Percentiles rank a stretch among this genome's conserved stretches.
Conservation (phyloP, 2,888 invertebrate genomes). For the Stenurella melanura region DNA sequence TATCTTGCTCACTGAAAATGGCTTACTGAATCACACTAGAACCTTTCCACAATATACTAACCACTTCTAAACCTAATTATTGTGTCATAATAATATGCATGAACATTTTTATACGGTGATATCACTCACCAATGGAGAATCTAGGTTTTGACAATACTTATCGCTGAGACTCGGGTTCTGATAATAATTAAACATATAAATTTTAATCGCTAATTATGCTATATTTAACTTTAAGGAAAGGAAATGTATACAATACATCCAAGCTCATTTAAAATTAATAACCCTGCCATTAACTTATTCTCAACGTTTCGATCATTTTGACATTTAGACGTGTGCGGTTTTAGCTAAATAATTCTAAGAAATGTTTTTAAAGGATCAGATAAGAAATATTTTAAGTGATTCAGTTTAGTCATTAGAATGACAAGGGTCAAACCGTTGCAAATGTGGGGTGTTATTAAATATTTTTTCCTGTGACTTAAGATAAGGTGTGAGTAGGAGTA, state of each 20-base stretch:
- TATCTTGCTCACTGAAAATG: no score
- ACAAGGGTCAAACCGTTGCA: slow-evolving; percentile 27
- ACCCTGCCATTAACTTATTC: slow-evolving; percentile 4
- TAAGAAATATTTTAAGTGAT: slow-evolving; percentile 42
- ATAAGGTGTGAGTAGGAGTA: background rate
- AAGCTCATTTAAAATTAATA: slow-evolving; percentile 21
- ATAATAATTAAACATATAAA: no score
- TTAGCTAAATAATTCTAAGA: slow-evolving; percentile 23
- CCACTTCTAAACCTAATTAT: no score
- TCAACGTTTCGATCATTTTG: slow-evolving; percentile 6
- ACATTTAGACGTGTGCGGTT: slow-evolving; percentile 6
- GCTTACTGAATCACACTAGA: no score
- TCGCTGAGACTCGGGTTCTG: no score
- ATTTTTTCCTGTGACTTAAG: background rate
- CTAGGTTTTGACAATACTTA: no score
- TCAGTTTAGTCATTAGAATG: slow-evolving; percentile 33
- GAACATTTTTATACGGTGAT: no score
- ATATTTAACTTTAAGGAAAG: no score
- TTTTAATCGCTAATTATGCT: no score
- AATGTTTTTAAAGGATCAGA: slow-evolving; percentile 21
- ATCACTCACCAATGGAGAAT: no score
- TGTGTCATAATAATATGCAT: no score
- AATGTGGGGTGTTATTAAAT: slow-evolving; percentile 11
- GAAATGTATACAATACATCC: background rate
- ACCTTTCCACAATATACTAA: no score